These are phyloP conservation scores for Porites lobata DNA, from an alignment of 92 coral and sea anemone genomes.

Conservation along the genomic window DNA sequence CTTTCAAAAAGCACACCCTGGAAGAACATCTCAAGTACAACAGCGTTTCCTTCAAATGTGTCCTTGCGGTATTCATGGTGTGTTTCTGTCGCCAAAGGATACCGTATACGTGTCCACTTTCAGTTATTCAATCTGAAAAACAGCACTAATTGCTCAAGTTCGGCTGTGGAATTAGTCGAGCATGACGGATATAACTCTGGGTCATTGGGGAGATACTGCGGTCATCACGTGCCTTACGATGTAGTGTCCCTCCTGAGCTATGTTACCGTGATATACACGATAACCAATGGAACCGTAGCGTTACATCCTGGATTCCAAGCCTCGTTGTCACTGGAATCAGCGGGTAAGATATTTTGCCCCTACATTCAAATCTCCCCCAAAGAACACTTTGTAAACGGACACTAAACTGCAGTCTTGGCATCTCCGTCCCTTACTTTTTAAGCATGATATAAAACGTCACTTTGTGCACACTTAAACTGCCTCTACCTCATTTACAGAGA, in stretches of 20 bases:
- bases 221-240: conserved; percentile 26
- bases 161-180: conserved; percentile 31
- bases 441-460: background rate
- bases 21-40: conserved; percentile 33
- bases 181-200: background rate
- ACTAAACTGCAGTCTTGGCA: no score
- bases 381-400: no score
- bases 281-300: background rate
- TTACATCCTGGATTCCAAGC: conserved; percentile 34
- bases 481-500: background rate
- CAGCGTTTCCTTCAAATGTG: conserved; percentile 9
- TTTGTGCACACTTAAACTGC: background rate
- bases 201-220: conserved; percentile 24
- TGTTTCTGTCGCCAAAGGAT: conserved; percentile 29
- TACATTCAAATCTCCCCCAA: no score
- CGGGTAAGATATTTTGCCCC: background rate
- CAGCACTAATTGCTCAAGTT: conserved; percentile 24
- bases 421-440: no score
- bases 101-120: conserved; percentile 31
- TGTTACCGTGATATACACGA: conserved; percentile 26
- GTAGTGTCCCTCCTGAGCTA: conserved; percentile 19
- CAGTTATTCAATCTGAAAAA: conserved; percentile 14
- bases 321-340: conserved; percentile 22
- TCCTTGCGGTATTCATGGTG: conserved; percentile 61
- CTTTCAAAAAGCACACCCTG: background rate